These are phyloP conservation scores for Malurus cyaneus DNA, from an alignment of 2,113 vertebrate genomes.

Conservation along the genomic window DNA sequence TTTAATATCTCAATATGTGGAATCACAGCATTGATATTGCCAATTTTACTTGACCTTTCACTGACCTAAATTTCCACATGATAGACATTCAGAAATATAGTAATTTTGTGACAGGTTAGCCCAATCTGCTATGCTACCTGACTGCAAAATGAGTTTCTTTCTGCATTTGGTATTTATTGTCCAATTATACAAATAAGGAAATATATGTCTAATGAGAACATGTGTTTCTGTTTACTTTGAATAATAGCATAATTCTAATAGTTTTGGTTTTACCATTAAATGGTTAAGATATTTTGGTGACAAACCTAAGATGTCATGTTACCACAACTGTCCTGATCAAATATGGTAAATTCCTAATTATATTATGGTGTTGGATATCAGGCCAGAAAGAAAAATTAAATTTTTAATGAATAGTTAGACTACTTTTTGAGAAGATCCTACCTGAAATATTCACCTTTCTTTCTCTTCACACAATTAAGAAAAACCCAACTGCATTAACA, in stretches of 20 bases:
- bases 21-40: conserved; percentile 27
- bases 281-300: neutral
- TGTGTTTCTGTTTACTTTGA: neutral
- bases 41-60: conserved; percentile 38
- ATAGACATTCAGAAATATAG: conserved; percentile 46
- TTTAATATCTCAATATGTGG: conserved; percentile 56
- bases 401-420: neutral
- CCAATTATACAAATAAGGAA: neutral
- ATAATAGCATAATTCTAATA: neutral
- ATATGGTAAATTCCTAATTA: neutral
- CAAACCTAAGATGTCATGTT: neutral
- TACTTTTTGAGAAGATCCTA: neutral
- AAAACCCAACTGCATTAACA: neutral
- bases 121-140: neutral
- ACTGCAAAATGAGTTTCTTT: conserved; percentile 23
- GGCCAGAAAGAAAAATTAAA: neutral
- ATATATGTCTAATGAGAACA: neutral
- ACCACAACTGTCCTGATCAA: accelerated
- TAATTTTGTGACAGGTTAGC: conserved; percentile 25
- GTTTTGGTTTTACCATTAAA: neutral
- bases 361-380: neutral
- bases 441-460: neutral
- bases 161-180: neutral
- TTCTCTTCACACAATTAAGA: neutral
- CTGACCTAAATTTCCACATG: neutral